Conservation (phyloP, 1,140 invertebrate genomes). For the Diabrotica undecimpunctata region DNA sequence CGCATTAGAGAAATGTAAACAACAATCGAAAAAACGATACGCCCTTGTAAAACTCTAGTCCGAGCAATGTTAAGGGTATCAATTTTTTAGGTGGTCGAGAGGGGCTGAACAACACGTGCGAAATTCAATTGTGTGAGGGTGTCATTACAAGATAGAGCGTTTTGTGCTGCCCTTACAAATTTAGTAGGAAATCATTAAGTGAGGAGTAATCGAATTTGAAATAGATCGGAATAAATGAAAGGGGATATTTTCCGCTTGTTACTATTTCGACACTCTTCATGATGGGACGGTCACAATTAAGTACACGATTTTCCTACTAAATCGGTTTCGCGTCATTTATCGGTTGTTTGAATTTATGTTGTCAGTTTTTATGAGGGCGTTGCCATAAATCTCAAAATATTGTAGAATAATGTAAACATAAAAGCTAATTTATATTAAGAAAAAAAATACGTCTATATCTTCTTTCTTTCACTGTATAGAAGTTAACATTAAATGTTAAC, state of each 20-base stretch:
- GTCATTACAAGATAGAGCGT: slow-evolving; percentile 31
- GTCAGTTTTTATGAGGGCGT: too few relatives aligned
- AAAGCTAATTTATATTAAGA: too few relatives aligned
- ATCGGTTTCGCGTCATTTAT: too few relatives aligned
- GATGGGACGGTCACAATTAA: not conserved
- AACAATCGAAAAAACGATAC: slow-evolving; percentile 16
- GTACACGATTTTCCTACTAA: too few relatives aligned
- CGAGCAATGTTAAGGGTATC: not conserved
- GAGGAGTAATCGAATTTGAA: slow-evolving; percentile 18
- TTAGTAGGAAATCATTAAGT: slow-evolving; percentile 16
- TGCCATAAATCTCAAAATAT: too few relatives aligned
- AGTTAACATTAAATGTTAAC: too few relatives aligned
- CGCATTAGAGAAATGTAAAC: slow-evolving; percentile 16
- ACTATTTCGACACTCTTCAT: not conserved
- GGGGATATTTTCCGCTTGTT: not conserved
- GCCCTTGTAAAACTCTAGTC: slow-evolving; percentile 6
- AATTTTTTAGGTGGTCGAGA: slow-evolving; percentile 17
- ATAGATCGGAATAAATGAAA: slow-evolving; percentile 8
- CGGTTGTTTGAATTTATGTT: too few relatives aligned
- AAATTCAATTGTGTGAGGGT: slow-evolving; percentile 41
- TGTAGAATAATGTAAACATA: too few relatives aligned
- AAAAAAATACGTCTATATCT: too few relatives aligned
- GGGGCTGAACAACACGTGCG: slow-evolving; percentile 25
- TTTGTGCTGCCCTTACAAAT: slow-evolving; percentile 8
- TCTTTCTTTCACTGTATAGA: too few relatives aligned